Base-by-base conservation (phyloP, 2,888 invertebrate species). In the Eupithecia inturbata region DNA sequence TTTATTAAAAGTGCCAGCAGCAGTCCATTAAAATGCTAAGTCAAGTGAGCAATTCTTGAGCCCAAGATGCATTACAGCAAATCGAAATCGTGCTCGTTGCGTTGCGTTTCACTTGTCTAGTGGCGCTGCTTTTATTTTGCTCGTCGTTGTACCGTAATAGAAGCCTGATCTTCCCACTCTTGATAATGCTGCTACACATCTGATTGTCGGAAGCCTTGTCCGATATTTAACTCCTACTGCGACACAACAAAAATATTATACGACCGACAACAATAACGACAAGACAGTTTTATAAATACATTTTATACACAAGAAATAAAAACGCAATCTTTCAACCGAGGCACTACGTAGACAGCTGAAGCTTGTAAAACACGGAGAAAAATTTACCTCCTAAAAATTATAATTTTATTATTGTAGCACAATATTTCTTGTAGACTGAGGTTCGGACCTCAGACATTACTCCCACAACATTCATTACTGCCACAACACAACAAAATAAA, bases 81-180 rank as follows among this genome's bases (percentile, higher is more conserved):
- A 26, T 57, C 57, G 14, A 57, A 26, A 57, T 57, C 14, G 26
- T 26, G 26, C 14, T 53, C 57, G 57, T 57, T 26, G 57, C 49
- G 26, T 26, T 57, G 57, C 26, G 1, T 57, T 1, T 26, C 57
- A 26, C 22, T 53, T 57, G 5, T 57, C 57, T 53, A 53, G 14
- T 14, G 26, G 57, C 12, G 26, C 57, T 62, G 3, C 62, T 16
- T 62, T 62, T 62, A 62, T 57, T 57, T 14, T 31, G 62, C 62
- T 31, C 62, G 62, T 19, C 16, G 31, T 31, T 62, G 62, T 62
- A 62, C 62, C 31, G 16, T 62, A 31, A 62, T 62, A 62, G 77
- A 83, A 82, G 78, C 82, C 82, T 88, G 87, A 87, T 87, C 82
- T 80, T 82, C 78, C 82, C 75, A 82, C 75, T 78, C 79, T 64